Conservation (phyloP, 1,140 invertebrate genomes). For the Drosophila ohnishii region DNA sequence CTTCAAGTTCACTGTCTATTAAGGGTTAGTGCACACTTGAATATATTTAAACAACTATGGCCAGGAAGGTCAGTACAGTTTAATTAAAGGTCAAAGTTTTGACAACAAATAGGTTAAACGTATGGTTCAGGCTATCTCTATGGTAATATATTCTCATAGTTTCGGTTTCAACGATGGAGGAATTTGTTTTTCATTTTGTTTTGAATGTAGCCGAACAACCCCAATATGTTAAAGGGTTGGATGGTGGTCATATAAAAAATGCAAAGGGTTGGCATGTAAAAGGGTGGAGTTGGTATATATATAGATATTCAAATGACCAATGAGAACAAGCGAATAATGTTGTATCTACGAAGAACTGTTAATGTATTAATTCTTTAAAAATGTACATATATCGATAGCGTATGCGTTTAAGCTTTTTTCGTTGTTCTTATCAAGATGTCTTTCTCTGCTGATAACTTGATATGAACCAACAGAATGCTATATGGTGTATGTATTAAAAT, state of each 20-base stretch:
- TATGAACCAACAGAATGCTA: conserved; percentile 36
- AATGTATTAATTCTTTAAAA: not conserved
- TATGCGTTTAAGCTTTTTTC: not conserved
- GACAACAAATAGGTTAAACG: conserved; percentile 53
- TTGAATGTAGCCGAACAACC: conserved; percentile 31
- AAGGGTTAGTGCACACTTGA: not conserved
- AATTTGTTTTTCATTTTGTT: conserved; percentile 43
- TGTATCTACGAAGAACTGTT: not conserved
- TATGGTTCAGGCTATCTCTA: conserved; percentile 13
- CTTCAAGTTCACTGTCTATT: not conserved
- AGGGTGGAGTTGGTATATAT: conserved; percentile 7
- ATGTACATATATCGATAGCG: not conserved
- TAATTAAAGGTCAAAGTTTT: conserved; percentile 58
- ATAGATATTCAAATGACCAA: conserved; percentile 39
- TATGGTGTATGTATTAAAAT: conserved; percentile 2
- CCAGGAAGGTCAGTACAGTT: conserved; percentile 48
- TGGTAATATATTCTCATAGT: conserved; percentile 25
- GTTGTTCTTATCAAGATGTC: not conserved
- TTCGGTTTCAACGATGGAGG: conserved; percentile 17
- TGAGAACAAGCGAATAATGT: conserved; percentile 1
- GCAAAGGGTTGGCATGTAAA: conserved; percentile 44
- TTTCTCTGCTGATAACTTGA: conserved; percentile 38
- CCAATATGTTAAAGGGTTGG: conserved; percentile 46
- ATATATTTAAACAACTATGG: conserved; percentile 11
- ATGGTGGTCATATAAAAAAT: conserved; percentile 16